These are phyloP conservation scores for Trachelus troglodyta DNA, from an alignment of 2,888 invertebrate species.

Conservation along the genomic window DNA sequence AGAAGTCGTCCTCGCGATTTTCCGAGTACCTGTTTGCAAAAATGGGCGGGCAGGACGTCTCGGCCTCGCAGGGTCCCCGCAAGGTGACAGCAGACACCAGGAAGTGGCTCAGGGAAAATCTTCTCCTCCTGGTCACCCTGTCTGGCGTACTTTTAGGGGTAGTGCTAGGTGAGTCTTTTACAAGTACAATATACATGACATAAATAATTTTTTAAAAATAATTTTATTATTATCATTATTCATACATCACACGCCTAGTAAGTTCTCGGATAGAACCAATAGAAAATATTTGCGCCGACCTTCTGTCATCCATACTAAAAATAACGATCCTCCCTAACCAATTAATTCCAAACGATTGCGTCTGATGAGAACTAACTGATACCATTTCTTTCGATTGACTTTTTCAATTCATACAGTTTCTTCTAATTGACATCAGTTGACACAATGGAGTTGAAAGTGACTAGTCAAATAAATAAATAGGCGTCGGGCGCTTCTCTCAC, in stretches of 20 bases:
- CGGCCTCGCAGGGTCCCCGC: constrained; percentile 71
- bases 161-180: constrained; percentile 72
- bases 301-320: not conserved
- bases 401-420: not conserved
- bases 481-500: too few species aligned
- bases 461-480: not conserved
- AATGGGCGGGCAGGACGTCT: constrained; percentile 73
- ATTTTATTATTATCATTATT: not conserved
- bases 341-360: not conserved
- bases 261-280: not conserved
- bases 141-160: constrained; percentile 83
- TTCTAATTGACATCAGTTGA: not conserved
- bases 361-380: constrained; percentile 4
- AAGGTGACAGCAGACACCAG: constrained; percentile 74
- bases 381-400: constrained; percentile 8
- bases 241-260: not conserved
- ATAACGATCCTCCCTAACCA: not conserved
- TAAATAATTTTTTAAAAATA: not conserved
- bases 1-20: constrained; percentile 69
- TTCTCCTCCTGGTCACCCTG: constrained; percentile 82
- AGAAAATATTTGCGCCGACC: not conserved
- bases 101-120: constrained; percentile 80
- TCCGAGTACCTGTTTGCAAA: constrained; percentile 85
- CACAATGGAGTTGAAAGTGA: not conserved
- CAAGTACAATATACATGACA: not conserved